phyloP scores from a whole-genome alignment of 2,797 vertebrate species.

The Lithobates pipiens region DNA sequence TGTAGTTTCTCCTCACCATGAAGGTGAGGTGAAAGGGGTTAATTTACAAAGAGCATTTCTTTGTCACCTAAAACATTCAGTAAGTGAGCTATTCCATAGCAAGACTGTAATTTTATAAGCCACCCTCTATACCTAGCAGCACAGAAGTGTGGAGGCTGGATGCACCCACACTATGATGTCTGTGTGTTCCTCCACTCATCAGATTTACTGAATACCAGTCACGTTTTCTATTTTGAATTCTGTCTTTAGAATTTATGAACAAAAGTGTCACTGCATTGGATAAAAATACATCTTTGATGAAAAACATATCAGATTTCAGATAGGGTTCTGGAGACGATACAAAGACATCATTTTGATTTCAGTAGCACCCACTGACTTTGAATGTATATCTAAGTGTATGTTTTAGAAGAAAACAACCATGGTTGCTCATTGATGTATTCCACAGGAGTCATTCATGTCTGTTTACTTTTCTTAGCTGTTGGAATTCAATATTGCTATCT shows the following conservation, averaged over 20 bases:
- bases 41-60: not conserved
- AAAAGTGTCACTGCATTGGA: not conserved
- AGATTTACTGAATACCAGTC: not conserved
- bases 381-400: constrained; percentile 34
- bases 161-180: not conserved
- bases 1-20: too few relatives aligned
- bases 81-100: not conserved
- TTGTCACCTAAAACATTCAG: too few relatives aligned
- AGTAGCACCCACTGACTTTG: constrained; percentile 32
- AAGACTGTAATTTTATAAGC: not conserved
- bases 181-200: not conserved
- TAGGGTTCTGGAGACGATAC: constrained; percentile 49
- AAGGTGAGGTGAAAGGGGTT: too few relatives aligned
- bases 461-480: not conserved
- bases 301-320: constrained; percentile 52
- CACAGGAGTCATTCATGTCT: not conserved
- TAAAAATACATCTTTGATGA: not conserved
- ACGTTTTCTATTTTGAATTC: not conserved
- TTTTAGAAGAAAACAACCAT: constrained; percentile 9
- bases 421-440: too few relatives aligned
- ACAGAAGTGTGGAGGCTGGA: not conserved
- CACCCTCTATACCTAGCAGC: not conserved
- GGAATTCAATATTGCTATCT: not conserved
- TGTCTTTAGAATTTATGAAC: not conserved
- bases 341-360: constrained; percentile 54